Conservation (phyloP, 2,797 vertebrate genomes). For the Sphaeramia orbicularis region DNA sequence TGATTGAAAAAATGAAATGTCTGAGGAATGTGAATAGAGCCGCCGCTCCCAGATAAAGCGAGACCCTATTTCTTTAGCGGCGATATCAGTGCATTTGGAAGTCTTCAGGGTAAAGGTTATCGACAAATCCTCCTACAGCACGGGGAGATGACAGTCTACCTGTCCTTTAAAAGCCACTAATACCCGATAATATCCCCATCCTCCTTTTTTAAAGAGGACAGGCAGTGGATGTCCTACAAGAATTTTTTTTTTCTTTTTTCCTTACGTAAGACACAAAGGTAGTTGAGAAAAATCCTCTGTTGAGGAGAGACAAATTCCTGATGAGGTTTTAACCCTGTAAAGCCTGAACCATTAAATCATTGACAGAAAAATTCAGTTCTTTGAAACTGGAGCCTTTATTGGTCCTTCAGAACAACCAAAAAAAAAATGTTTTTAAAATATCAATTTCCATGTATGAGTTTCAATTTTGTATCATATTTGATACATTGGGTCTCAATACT, state of each 20-base stretch:
- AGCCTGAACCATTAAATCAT: no score
- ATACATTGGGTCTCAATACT: no score
- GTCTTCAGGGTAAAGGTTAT: constrained; percentile 69
- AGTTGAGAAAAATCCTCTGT: not conserved
- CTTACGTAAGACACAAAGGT: constrained; percentile 6
- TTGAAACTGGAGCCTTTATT: no score
- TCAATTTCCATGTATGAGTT: no score
- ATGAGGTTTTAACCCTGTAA: no score
- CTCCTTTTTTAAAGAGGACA: constrained; percentile 1
- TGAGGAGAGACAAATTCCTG: no score
- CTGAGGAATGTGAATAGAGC: constrained; percentile 30
- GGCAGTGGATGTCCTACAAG: not conserved
- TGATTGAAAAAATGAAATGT: constrained; percentile 54
- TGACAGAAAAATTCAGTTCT: no score
- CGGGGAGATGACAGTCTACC: constrained; percentile 35
- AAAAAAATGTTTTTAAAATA: no score
- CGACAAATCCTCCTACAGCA: constrained; percentile 50
- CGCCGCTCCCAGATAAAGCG: constrained; percentile 41
- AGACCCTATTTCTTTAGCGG: constrained; percentile 34
- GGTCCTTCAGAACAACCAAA: no score
- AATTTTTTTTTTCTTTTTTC: not conserved
- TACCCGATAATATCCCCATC: constrained; percentile 46
- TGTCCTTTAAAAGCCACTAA: constrained; percentile 56
- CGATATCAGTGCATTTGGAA: constrained; percentile 40
- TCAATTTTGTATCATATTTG: no score